These are phyloP conservation scores for Suncus etruscus DNA, from an alignment of 2,113 vertebrate species.

Conservation along the genomic window DNA sequence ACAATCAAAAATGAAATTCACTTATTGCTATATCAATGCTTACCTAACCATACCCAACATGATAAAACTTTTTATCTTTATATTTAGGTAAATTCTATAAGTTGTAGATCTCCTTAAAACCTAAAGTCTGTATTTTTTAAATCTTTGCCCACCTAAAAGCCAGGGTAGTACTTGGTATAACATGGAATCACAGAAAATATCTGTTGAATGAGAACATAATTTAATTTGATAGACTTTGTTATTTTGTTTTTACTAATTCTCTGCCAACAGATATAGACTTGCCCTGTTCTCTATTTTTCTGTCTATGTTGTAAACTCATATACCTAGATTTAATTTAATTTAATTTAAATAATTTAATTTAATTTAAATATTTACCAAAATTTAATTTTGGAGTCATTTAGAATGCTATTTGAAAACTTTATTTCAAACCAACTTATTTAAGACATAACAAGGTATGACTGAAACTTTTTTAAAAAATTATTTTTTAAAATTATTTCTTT, in stretches of 20 bases:
- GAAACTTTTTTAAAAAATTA: too few relatives aligned
- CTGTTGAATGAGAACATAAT: conserved; percentile 29
- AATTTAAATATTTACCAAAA: conserved; percentile 39
- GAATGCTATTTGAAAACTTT: conserved; percentile 21
- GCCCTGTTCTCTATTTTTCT: not conserved
- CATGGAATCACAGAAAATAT: not conserved
- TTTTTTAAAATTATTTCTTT: too few relatives aligned
- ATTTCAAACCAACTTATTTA: conserved; percentile 4
- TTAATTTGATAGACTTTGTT: not conserved
- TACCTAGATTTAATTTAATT: not conserved
- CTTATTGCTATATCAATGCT: not conserved
- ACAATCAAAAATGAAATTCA: not conserved
- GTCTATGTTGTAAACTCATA: not conserved
- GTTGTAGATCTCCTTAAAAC: not conserved
- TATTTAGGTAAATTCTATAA: not conserved
- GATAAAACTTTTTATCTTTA: not conserved
- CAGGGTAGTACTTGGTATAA: not conserved
- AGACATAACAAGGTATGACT: not conserved
- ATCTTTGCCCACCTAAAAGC: not conserved
- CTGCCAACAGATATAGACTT: not conserved
- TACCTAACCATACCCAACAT: conserved; percentile 26
- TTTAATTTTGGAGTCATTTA: not conserved
- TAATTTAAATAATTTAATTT: not conserved
- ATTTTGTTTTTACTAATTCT: not conserved
- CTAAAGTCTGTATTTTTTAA: conserved; percentile 19